Percentiles rank a stretch among this genome's conserved stretches.
Evolutionary conservation across 2,113 vertebrate species (phyloP).

Genomic region (Pygoscelis adeliae): DNA sequence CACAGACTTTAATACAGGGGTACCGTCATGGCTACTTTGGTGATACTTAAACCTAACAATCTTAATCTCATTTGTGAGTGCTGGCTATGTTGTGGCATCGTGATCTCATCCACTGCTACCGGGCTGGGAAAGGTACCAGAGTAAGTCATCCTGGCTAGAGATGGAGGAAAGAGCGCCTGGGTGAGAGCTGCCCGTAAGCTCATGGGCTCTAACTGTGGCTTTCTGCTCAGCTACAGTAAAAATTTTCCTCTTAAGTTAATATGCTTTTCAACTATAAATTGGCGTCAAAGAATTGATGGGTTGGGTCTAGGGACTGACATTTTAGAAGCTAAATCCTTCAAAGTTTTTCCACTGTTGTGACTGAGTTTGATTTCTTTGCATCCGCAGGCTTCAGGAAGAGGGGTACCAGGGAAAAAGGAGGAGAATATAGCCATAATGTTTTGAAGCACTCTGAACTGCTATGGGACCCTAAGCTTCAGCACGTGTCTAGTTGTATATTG

Average conservation of each 20-base stretch:
- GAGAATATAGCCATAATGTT: neutral
- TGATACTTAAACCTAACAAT: neutral
- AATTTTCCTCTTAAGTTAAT: neutral
- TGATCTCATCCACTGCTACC: neutral
- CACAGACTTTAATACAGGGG: neutral
- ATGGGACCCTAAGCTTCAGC: neutral
- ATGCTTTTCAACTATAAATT: neutral
- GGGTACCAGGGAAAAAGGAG: neutral
- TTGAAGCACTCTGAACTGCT: neutral
- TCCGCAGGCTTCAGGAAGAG: neutral
- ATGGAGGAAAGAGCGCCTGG: neutral
- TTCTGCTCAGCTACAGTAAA: neutral
- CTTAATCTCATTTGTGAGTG: neutral
- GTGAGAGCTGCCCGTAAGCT: neutral
- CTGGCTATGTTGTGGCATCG: neutral
- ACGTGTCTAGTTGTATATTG: neutral
- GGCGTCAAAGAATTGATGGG: neutral
- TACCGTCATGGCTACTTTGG: neutral
- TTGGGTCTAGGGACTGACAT: neutral
- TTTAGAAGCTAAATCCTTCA: neutral
- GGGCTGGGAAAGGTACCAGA: neutral
- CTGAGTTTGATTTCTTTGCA: neutral
- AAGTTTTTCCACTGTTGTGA: neutral
- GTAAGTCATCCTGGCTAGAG: neutral
- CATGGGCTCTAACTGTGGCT: neutral